Evolutionary conservation across 2,888 invertebrate species (phyloP), one percentile per base, ranked within the genome.

Genomic region (Agriopis marginaria): DNA sequence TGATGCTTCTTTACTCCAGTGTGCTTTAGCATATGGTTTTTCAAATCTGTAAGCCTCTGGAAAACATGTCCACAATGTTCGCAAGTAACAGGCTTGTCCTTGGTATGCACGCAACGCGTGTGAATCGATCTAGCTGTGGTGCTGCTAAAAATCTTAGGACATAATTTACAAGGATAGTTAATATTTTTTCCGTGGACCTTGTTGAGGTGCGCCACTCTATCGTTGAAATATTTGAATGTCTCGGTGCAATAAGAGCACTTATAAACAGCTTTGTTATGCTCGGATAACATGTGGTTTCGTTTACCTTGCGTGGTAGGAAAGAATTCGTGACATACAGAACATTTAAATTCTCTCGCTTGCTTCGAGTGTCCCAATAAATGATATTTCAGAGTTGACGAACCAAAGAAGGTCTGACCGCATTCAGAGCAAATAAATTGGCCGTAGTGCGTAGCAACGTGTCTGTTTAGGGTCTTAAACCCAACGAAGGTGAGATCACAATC

Each of bases 391-490:
- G 47, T 23, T 9, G 23, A 8, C 6, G 23, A 10, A 8, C 12
- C 39, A 8, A 32, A 10, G 14, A 23, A 59, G n/a, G 12, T 39
- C 80, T 91, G 91, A 2, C 91, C 92, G 68, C 92, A 92, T 61
- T 85, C 82, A 47, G 82, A 87, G 63, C 92, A 92, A 12, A 92
- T 89, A 61, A 89, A 87, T 53, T 89, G 89, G 0, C 87, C 90
- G 72, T 87, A 88, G 51, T 92, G 92, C 90, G 67, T 71, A 11
- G 83, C 83, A 85, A 89, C 86, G 59, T 91, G 91, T 17, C 82
- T 80, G 9, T 59, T 68, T 74, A 66, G 4, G 83, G 70, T 23
- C 2, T 40, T 50, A 45, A 67, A 67, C 0, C 11, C 8, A 51
- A 56, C 47, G 50, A 62, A 62, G 1, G 17, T 14, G 23, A 70